Evolutionary conservation across 2,888 invertebrate genomes (phyloP).

Genomic region (Andrena flavipes): DNA sequence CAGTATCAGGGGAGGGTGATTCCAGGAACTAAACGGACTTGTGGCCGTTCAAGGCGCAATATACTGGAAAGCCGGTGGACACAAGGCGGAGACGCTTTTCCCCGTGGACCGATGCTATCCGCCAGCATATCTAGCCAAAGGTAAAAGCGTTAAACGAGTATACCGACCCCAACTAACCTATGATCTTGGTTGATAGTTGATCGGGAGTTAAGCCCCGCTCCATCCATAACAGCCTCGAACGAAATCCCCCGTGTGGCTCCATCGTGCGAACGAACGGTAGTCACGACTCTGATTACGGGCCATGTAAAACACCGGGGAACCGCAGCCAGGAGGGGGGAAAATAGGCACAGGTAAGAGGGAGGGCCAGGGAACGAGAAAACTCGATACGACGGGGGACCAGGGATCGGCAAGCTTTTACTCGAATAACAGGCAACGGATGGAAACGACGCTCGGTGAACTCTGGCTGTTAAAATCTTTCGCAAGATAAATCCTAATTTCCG

Average conservation of each 20-base stretch:
- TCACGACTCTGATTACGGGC: constrained; percentile 79
- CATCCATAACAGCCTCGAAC: constrained; percentile 68
- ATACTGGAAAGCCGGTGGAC: constrained; percentile 11
- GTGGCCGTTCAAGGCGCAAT: background rate
- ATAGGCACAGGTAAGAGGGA: constrained; percentile 24
- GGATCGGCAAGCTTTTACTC: background rate
- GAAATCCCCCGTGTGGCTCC: constrained; percentile 71
- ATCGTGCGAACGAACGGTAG: constrained; percentile 80
- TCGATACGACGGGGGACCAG: constrained; percentile 33
- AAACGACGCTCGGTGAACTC: too few relatives aligned
- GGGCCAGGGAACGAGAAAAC: constrained; percentile 28
- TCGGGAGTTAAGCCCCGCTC: constrained; percentile 73
- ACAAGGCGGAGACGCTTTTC: constrained; percentile 34
- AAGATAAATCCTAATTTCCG: background rate
- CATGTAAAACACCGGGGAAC: constrained; percentile 71
- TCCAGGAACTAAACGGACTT: background rate
- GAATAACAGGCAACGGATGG: background rate
- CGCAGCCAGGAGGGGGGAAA: constrained; percentile 44
- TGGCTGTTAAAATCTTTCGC: background rate
- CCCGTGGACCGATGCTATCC: constrained; percentile 45
- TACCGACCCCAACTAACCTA: constrained; percentile 79
- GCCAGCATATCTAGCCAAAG: constrained; percentile 63
- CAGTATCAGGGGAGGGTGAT: too few relatives aligned
- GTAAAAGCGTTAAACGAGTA: constrained; percentile 76
- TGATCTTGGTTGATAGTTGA: constrained; percentile 78